These are phyloP conservation scores for Chionoecetes opilio DNA, from an alignment of 1,140 invertebrate genomes.

Conservation along the genomic window DNA sequence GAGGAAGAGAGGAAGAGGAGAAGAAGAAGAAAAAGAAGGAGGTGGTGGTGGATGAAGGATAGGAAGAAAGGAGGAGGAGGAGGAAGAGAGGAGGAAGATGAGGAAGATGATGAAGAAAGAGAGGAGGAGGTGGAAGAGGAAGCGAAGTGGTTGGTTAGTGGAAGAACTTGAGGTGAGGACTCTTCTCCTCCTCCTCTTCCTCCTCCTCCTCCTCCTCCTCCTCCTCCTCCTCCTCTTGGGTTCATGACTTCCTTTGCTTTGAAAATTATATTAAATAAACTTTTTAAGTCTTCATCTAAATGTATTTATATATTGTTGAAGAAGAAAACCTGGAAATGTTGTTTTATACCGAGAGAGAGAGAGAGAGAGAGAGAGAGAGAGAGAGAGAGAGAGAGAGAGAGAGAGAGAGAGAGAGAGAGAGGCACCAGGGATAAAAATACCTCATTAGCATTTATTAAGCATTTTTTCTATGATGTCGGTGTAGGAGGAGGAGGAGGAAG, in stretches of 20 bases:
- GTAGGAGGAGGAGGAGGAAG: not conserved
- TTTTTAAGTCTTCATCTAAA: conserved; percentile 5
- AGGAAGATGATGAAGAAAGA: not conserved
- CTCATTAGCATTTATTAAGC: conserved; percentile 20
- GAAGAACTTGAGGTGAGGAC: not conserved
- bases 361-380: conserved; percentile 10
- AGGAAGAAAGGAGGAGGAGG: not conserved
- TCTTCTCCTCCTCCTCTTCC: not conserved
- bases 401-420: conserved; percentile 14
- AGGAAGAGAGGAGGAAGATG: not conserved
- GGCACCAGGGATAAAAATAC: not conserved
- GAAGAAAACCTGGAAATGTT: not conserved
- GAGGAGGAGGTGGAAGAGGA: not conserved
- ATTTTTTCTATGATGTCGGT: not conserved
- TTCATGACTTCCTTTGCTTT: not conserved
- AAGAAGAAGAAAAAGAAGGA: not conserved
- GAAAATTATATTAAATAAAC: not conserved
- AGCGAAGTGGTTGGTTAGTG: not conserved
- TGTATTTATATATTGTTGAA: not conserved
- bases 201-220: not conserved
- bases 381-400: conserved; percentile 20
- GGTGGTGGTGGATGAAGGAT: not conserved
- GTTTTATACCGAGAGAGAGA: not conserved
- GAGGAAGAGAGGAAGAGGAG: not conserved
- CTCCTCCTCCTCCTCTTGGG: not conserved